Conservation (phyloP, 2,888 invertebrate genomes). For the Drymonia ruficornis region DNA sequence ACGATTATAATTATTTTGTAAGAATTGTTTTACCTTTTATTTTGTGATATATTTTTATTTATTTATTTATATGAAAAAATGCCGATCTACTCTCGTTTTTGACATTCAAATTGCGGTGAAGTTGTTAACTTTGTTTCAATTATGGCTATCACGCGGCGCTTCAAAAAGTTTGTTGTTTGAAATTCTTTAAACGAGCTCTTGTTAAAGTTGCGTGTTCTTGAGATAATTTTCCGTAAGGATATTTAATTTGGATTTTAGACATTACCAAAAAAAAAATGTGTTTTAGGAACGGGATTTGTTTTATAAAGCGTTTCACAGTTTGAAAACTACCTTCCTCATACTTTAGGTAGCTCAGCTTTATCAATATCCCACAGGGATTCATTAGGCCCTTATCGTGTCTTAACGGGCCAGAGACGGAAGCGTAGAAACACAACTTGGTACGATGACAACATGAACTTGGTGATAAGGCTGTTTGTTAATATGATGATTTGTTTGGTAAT, state of each 20-base stretch:
- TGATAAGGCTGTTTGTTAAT: neutral
- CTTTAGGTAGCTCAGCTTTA: neutral
- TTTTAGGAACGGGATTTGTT: too few species aligned
- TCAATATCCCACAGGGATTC: neutral
- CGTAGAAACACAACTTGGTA: neutral
- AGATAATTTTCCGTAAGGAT: neutral
- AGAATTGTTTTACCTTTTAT: too few species aligned
- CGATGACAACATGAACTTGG: neutral
- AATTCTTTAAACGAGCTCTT: neutral
- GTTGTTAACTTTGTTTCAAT: conserved; percentile 4
- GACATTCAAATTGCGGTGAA: conserved; percentile 5
- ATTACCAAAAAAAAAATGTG: too few species aligned
- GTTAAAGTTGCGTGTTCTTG: neutral
- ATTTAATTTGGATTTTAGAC: too few species aligned
- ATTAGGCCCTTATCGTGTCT: neutral
- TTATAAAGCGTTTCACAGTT: too few species aligned
- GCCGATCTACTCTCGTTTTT: neutral
- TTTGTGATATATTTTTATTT: too few species aligned
- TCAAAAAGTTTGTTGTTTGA: neutral
- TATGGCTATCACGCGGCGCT: neutral
- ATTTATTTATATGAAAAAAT: too few species aligned
- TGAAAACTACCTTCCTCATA: too few species aligned
- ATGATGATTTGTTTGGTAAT: too few species aligned
- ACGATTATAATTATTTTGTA: too few species aligned
- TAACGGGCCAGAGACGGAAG: neutral